Percentiles rank a stretch among this genome's conserved stretches.
Evolutionary conservation across 2,797 vertebrate species (phyloP).

Genomic region (Coregonus ussuriensis): DNA sequence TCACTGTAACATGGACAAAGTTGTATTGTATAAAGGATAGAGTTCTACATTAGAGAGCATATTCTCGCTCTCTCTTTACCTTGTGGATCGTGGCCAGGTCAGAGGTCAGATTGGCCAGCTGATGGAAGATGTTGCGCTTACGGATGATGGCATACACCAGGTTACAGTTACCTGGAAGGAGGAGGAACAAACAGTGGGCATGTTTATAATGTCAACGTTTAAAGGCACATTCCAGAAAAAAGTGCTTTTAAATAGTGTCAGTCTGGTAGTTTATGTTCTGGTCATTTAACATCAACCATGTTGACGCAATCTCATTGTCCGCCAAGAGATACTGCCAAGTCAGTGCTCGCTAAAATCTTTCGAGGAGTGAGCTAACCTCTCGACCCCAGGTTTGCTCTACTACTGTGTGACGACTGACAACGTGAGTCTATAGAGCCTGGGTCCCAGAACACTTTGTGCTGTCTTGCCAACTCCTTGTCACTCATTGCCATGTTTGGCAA

Average conservation of each 20-base stretch:
- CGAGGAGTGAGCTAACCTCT: not conserved
- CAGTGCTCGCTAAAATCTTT: not conserved
- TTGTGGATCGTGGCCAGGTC: slow-evolving; percentile 80
- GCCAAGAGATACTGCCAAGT: not conserved
- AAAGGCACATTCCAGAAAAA: not conserved
- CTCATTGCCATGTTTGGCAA: too few relatives aligned
- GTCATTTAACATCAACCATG: not conserved
- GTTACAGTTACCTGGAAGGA: slow-evolving; percentile 84
- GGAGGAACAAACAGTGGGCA: not conserved
- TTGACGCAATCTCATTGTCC: not conserved
- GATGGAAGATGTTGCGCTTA: slow-evolving; percentile 88
- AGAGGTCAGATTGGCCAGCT: slow-evolving; percentile 86
- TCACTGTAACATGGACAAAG: not conserved
- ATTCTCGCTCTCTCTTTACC: not conserved
- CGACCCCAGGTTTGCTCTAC: not conserved
- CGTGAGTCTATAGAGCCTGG: not conserved
- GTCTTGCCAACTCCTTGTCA: too few relatives aligned
- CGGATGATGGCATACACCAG: slow-evolving; percentile 90
- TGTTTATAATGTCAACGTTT: not conserved
- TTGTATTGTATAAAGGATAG: not conserved
- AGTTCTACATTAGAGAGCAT: not conserved
- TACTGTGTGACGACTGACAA: not conserved
- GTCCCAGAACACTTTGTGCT: not conserved
- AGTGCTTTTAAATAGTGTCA: too few relatives aligned
- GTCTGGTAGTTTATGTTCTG: not conserved